Evolutionary conservation across 2,797 vertebrate genomes (phyloP).

Genomic region (Parauchenoglanis ngamensis): DNA sequence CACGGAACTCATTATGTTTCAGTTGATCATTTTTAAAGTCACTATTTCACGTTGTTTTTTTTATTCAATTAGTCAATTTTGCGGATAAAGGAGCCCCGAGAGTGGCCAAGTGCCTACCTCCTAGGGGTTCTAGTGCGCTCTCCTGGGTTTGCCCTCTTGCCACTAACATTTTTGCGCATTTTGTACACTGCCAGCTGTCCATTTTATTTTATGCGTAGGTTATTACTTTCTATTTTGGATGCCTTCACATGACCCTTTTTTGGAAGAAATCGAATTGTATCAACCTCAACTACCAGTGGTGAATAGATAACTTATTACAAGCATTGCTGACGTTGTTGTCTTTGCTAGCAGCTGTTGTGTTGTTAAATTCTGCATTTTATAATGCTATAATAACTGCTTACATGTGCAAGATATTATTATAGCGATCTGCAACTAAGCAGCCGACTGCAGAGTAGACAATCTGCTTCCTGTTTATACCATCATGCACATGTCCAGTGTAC

Average conservation of each 20-base stretch:
- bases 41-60: not conserved
- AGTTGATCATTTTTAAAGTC: not conserved
- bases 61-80: not conserved
- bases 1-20: not conserved
- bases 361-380: no score
- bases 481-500: not conserved
- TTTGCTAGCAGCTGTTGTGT: no score
- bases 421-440: not conserved
- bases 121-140: not conserved
- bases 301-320: not conserved
- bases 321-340: not conserved
- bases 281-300: no score
- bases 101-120: not conserved
- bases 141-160: not conserved
- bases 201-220: not conserved
- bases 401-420: no score
- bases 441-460: not conserved
- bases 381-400: no score
- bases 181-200: not conserved
- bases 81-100: not conserved
- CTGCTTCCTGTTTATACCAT: not conserved
- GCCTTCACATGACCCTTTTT: not conserved
- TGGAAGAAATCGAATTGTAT: no score
- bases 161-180: not conserved
- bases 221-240: not conserved